These are phyloP conservation scores for Acanthosepion lycidas DNA, from an alignment of 2,888 invertebrate species.

Conservation along the genomic window DNA sequence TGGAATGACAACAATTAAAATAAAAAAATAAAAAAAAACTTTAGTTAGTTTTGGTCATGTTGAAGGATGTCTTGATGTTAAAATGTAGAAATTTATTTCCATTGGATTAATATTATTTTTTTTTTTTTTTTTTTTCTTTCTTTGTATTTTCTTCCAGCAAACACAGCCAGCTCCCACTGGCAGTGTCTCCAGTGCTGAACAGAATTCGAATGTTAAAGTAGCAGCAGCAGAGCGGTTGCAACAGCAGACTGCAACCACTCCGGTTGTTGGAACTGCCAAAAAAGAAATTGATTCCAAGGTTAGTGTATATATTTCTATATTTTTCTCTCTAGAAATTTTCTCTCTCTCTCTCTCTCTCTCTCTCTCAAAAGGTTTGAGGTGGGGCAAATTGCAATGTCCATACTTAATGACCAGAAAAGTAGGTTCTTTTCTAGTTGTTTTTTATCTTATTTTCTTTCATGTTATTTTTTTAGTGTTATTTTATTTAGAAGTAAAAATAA, in stretches of 20 bases:
- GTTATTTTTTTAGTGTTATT: too few relatives aligned
- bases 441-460: background rate
- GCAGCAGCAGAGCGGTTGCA: background rate
- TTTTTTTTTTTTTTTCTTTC: too few relatives aligned
- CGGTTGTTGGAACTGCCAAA: background rate
- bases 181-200: background rate
- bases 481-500: too few relatives aligned
- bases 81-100: background rate
- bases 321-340: background rate
- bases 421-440: background rate
- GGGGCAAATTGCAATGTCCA: background rate
- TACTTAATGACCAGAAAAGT: background rate
- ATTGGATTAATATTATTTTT: background rate
- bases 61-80: background rate
- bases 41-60: too few relatives aligned
- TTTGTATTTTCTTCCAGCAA: background rate
- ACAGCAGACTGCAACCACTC: background rate
- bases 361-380: too few relatives aligned
- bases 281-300: constrained; percentile 11
- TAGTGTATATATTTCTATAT: background rate
- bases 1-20: too few relatives aligned
- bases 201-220: background rate
- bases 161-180: background rate
- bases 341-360: too few relatives aligned
- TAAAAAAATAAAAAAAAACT: too few relatives aligned